Conservation (phyloP, 2,888 invertebrate species). For the Cabera pusaria region DNA sequence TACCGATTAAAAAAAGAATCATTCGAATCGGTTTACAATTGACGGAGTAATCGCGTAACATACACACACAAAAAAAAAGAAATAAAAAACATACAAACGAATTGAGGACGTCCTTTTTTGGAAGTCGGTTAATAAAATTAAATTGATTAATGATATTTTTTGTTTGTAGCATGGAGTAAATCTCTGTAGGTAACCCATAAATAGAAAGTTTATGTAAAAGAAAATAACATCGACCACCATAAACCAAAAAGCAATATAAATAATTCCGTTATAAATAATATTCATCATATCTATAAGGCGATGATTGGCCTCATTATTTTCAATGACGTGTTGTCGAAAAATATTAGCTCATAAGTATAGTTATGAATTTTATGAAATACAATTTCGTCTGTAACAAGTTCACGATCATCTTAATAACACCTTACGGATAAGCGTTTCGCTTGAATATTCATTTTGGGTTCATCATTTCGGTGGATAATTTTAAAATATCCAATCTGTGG, state of each 20-base stretch:
- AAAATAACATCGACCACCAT: too few species aligned
- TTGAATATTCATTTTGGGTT: slow-evolving; percentile 80
- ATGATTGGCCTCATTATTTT: slow-evolving; percentile 59
- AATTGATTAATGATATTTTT: too few species aligned
- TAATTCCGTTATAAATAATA: slow-evolving; percentile 7
- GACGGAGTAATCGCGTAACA: too few species aligned
- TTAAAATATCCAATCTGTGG: slow-evolving; percentile 72
- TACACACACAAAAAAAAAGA: too few species aligned
- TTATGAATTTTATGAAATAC: slow-evolving; percentile 80
- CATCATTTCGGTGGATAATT: slow-evolving; percentile 79
- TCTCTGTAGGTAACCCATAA: too few species aligned
- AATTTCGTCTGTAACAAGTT: slow-evolving; percentile 78
- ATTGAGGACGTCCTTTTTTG: too few species aligned
- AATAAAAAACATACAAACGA: too few species aligned
- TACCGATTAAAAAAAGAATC: too few species aligned
- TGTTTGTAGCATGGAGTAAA: too few species aligned
- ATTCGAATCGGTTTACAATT: too few species aligned
- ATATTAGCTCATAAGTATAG: slow-evolving; percentile 80
- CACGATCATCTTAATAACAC: slow-evolving; percentile 80
- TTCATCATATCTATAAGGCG: slow-evolving; percentile 20
- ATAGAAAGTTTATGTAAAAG: too few species aligned
- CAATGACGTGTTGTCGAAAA: slow-evolving; percentile 75
- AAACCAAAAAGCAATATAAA: slow-evolving; percentile 1
- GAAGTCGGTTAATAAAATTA: too few species aligned
- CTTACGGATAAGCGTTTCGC: slow-evolving; percentile 73